Evolutionary conservation across 2,797 vertebrate species (phyloP).

Genomic region (Leuciscus waleckii): DNA sequence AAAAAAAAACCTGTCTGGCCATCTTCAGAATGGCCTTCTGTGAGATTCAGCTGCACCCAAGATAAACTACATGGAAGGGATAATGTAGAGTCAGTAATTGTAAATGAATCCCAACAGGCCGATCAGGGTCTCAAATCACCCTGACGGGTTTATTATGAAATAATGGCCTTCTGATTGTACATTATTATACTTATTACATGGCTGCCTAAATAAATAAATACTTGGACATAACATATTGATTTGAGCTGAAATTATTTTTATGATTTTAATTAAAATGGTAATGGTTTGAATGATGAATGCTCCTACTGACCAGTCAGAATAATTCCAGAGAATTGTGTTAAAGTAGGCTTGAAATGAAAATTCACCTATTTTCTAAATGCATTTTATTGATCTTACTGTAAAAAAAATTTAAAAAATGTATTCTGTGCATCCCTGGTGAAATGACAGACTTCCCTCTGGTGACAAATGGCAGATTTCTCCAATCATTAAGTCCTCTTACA

Average conservation of each 20-base stretch:
- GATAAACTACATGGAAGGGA: background rate
- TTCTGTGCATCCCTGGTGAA: background rate
- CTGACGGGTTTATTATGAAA: background rate
- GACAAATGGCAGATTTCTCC: background rate
- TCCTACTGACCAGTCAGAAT: background rate
- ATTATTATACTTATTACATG: background rate
- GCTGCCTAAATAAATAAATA: background rate
- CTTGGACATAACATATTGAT: background rate
- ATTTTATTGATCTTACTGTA: background rate
- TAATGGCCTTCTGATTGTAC: background rate
- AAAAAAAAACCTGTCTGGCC: background rate
- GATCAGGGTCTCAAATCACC: background rate
- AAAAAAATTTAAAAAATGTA: background rate
- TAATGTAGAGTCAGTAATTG: background rate
- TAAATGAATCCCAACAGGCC: background rate
- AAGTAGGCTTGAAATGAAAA: background rate
- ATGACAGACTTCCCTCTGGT: background rate
- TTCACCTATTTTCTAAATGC: background rate
- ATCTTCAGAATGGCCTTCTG: background rate
- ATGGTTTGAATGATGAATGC: background rate
- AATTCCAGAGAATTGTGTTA: background rate
- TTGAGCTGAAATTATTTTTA: background rate
- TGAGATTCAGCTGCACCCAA: background rate
- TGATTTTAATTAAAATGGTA: background rate
- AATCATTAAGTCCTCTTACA: background rate